These are phyloP conservation scores for Sebastes dallii DNA, from an alignment of 2,797 vertebrate species.

Conservation along the genomic window DNA sequence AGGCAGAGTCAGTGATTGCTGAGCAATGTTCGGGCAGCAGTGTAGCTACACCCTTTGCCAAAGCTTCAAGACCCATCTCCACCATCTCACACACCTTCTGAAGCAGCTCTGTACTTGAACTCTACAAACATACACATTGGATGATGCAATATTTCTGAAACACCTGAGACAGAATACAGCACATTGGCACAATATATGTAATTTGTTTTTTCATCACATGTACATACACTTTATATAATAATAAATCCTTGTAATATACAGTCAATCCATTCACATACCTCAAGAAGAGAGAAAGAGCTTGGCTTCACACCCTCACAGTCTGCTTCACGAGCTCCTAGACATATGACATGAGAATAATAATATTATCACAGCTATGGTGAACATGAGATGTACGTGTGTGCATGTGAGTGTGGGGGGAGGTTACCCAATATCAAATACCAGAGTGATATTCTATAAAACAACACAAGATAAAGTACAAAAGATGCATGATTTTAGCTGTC, in stretches of 20 bases:
- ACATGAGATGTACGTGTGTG: not conserved
- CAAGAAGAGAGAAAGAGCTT: constrained; percentile 23
- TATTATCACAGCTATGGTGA: not conserved
- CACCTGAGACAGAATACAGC: not conserved
- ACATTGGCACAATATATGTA: not conserved
- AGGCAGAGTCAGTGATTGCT: constrained; percentile 81
- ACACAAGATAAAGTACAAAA: not conserved
- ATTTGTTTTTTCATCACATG: not conserved
- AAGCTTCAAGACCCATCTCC: constrained; percentile 77
- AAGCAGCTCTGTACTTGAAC: constrained; percentile 78
- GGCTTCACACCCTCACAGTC: constrained; percentile 18
- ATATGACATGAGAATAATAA: not conserved
- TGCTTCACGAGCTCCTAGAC: constrained; percentile 29
- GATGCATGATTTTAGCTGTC: not conserved
- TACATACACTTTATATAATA: not conserved
- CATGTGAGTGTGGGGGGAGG: not conserved
- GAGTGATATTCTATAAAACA: not conserved
- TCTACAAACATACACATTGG: constrained; percentile 69
- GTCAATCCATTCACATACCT: constrained; percentile 54
- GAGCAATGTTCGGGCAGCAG: constrained; percentile 69
- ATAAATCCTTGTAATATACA: not conserved
- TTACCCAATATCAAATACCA: not conserved
- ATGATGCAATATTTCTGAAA: not conserved
- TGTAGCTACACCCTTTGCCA: constrained; percentile 70
- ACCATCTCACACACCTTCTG: constrained; percentile 81